Evolutionary conservation across 1,140 invertebrate species (phyloP).

Genomic region (Pachyrhynchus sulphureomaculatus): DNA sequence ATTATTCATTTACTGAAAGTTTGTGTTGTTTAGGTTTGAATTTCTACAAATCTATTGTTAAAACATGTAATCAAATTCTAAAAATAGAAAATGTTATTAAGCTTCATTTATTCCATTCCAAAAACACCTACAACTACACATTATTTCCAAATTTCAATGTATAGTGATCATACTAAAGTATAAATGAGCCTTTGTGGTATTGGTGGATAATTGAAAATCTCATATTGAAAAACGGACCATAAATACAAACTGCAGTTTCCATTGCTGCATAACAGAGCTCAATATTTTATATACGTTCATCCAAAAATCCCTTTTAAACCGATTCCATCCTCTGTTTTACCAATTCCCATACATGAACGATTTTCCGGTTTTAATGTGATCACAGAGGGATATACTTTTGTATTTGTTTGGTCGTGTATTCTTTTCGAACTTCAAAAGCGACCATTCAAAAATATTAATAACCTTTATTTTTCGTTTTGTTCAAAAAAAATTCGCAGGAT

Average conservation of each 20-base stretch:
- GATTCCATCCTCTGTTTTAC: slow-evolving; percentile 3
- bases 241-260: too few species aligned
- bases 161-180: not conserved
- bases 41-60: too few species aligned
- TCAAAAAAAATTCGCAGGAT: not conserved
- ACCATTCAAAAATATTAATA: slow-evolving; percentile 4
- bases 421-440: slow-evolving; percentile 2
- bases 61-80: too few species aligned
- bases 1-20: too few species aligned
- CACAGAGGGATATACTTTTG: not conserved
- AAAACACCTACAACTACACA: too few species aligned
- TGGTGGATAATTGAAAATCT: too few species aligned
- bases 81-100: too few species aligned
- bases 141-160: too few species aligned
- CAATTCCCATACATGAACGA: slow-evolving; percentile 2
- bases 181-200: not conserved
- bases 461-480: not conserved
- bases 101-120: too few species aligned
- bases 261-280: not conserved
- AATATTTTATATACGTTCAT: slow-evolving; percentile 1
- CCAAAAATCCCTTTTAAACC: slow-evolving; percentile 10
- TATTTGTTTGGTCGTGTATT: slow-evolving; percentile 5
- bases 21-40: too few species aligned
- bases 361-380: slow-evolving; percentile 4
- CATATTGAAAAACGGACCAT: too few species aligned